Conservation (phyloP, 30 jellyfish, hydroid and myxozoan species). For the Rhopilema esculentum region DNA sequence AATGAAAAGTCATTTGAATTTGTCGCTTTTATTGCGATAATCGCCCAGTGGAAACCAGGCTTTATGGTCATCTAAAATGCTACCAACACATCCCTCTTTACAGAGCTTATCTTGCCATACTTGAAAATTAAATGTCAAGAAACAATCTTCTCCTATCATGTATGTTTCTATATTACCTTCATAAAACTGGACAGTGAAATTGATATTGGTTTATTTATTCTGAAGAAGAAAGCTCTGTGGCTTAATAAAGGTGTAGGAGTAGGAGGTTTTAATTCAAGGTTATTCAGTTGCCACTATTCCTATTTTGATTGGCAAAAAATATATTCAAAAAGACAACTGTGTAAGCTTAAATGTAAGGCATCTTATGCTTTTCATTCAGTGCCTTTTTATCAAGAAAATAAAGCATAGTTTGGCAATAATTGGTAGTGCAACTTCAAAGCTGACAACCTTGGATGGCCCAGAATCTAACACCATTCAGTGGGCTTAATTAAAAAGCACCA, state of each 20-base stretch:
- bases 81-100: conserved; percentile 39
- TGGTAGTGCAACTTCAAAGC: background rate
- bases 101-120: conserved; percentile 3
- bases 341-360: background rate
- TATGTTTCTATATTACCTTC: background rate
- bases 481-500: background rate
- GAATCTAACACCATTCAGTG: background rate
- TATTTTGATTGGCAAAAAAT: background rate
- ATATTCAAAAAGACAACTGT: background rate
- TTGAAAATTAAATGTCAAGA: background rate
- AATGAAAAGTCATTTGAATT: too few relatives aligned
- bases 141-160: background rate
- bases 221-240: background rate
- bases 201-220: background rate
- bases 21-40: too few relatives aligned
- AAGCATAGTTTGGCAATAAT: background rate
- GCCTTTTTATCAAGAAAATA: background rate
- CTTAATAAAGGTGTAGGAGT: background rate
- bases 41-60: too few relatives aligned
- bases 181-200: background rate
- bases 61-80: conserved; percentile 45
- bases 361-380: background rate
- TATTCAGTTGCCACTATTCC: background rate
- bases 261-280: background rate
- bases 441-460: background rate